Conservation (phyloP, 2,797 vertebrate species). For the Oryzias dopingdopingensis region DNA sequence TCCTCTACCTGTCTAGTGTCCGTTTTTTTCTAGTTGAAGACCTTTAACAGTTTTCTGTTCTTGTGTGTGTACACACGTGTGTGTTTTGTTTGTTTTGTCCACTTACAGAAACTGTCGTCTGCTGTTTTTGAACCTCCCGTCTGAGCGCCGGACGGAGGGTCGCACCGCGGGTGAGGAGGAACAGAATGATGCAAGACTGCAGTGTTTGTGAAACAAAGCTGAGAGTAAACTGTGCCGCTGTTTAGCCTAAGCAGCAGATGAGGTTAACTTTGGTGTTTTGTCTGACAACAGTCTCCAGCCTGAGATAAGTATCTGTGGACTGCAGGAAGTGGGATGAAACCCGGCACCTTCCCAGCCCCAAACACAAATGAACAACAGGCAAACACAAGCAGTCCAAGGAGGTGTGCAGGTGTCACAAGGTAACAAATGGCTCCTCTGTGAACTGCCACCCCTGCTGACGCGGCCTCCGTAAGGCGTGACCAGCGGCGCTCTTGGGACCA, state of each 20-base stretch:
- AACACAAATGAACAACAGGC: slow-evolving; percentile 38
- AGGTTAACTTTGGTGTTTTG: slow-evolving; percentile 5
- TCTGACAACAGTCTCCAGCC: slow-evolving; percentile 12
- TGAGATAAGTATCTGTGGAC: slow-evolving; percentile 7
- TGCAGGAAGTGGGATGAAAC: slow-evolving; percentile 11
- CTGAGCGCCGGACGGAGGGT: too few species aligned
- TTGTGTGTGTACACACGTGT: too few species aligned
- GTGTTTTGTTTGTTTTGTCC: too few species aligned
- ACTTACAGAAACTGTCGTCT: too few species aligned
- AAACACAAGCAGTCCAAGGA: slow-evolving; percentile 32
- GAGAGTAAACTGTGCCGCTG: background rate
- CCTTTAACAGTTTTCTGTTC: too few species aligned
- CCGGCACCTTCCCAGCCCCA: slow-evolving; percentile 5
- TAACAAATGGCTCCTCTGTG: slow-evolving; percentile 40
- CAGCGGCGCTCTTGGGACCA: slow-evolving; percentile 1
- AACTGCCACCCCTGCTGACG: slow-evolving; percentile 22
- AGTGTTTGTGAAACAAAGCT: slow-evolving; percentile 24
- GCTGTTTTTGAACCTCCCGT: too few species aligned
- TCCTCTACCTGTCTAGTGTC: background rate
- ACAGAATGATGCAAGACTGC: slow-evolving; percentile 24
- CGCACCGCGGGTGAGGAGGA: slow-evolving; percentile 11
- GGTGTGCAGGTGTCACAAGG: slow-evolving; percentile 15
- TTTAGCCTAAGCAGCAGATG: slow-evolving; percentile 4
- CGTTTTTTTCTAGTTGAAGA: too few species aligned
- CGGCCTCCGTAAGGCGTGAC: slow-evolving; percentile 21